Conservation (phyloP, 2,888 invertebrate species). For the Hydriomena furcata region DNA sequence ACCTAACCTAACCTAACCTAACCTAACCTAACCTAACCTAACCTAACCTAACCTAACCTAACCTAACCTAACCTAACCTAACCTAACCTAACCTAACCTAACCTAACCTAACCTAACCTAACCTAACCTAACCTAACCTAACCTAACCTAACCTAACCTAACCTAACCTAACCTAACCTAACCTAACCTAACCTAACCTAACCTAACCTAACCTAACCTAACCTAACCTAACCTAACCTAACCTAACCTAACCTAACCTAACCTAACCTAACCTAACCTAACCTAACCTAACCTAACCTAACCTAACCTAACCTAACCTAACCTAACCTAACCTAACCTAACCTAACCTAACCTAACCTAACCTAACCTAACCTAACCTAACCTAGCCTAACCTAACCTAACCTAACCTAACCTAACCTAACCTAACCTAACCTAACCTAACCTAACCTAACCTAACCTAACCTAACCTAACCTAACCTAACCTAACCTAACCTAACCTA, state of each 20-base stretch:
- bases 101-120: constrained; percentile 37
- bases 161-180: constrained; percentile 37
- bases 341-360: constrained; percentile 34
- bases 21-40: constrained; percentile 33
- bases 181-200: constrained; percentile 38
- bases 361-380: constrained; percentile 34
- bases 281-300: constrained; percentile 39
- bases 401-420: constrained; percentile 31
- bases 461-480: constrained; percentile 37
- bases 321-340: constrained; percentile 35
- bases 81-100: constrained; percentile 27
- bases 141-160: constrained; percentile 41
- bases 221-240: constrained; percentile 35
- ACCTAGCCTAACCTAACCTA: constrained; percentile 38
- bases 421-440: constrained; percentile 31
- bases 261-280: constrained; percentile 38
- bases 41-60: constrained; percentile 33
- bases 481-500: constrained; percentile 34
- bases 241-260: constrained; percentile 36
- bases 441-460: constrained; percentile 34
- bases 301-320: constrained; percentile 39
- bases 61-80: constrained; percentile 25
- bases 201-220: constrained; percentile 38
- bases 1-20: constrained; percentile 26
- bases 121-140: constrained; percentile 42